Evolutionary conservation across 2,888 invertebrate species (phyloP).

Genomic region (Agrenia bidenticulata): DNA sequence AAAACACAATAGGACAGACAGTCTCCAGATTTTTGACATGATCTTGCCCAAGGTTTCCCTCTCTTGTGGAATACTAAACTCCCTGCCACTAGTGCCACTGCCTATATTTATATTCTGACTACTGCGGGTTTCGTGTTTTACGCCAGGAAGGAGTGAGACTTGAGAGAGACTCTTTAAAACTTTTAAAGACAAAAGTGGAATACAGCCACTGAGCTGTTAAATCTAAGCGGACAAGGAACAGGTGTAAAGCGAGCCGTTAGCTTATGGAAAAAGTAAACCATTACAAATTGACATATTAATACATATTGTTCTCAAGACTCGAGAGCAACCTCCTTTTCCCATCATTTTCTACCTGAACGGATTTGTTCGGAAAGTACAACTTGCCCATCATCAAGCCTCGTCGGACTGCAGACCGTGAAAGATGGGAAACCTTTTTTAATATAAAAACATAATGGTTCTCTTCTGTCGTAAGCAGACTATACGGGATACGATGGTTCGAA

Average conservation of each 20-base stretch:
- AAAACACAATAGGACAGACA: slow-evolving; percentile 7
- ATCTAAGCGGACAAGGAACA: slow-evolving; percentile 4
- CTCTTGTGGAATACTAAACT: background rate
- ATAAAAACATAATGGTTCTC: no score
- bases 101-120: background rate
- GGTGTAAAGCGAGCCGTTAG: slow-evolving; percentile 13
- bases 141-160: slow-evolving; percentile 4
- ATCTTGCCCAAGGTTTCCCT: slow-evolving; percentile 8
- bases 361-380: background rate
- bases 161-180: no score
- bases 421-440: no score
- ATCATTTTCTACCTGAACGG: slow-evolving; percentile 11
- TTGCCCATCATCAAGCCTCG: background rate
- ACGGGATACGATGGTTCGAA: no score
- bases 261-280: slow-evolving; percentile 5
- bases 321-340: background rate
- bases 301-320: slow-evolving; percentile 11
- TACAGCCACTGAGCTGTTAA: slow-evolving; percentile 1
- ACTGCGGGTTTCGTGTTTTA: background rate
- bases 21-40: slow-evolving; percentile 16
- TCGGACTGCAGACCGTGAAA: no score
- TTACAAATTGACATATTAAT: slow-evolving; percentile 17
- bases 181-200: slow-evolving; percentile 13
- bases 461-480: no score
- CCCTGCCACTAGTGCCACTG: background rate